These are phyloP conservation scores for Stercorarius parasiticus DNA, from an alignment of 2,113 vertebrate species.

Conservation along the genomic window DNA sequence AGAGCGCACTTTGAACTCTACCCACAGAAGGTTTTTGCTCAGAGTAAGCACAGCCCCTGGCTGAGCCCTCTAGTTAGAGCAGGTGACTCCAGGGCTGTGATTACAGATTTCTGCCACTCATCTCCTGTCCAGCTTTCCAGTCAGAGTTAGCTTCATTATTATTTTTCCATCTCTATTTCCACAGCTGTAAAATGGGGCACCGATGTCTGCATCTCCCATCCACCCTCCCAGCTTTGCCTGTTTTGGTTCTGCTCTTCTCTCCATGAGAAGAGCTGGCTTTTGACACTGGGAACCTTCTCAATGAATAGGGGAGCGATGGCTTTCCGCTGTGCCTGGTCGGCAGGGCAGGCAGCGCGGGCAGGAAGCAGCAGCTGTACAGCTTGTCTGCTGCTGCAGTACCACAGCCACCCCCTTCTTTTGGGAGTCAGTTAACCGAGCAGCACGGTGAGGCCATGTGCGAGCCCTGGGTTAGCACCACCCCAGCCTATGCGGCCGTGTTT, in stretches of 20 bases:
- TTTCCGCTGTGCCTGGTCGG: not conserved
- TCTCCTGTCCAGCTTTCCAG: not conserved
- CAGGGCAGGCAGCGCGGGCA: accelerated
- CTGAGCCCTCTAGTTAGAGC: not conserved
- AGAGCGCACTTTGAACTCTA: not conserved
- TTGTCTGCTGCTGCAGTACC: not conserved
- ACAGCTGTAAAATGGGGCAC: not conserved
- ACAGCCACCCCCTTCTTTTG: not conserved
- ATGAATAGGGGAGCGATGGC: accelerated
- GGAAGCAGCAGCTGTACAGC: not conserved
- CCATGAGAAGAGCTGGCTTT: not conserved
- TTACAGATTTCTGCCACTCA: not conserved
- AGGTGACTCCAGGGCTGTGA: not conserved
- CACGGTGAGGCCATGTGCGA: accelerated
- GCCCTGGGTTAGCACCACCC: not conserved
- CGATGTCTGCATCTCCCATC: not conserved
- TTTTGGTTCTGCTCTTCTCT: not conserved
- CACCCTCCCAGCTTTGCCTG: not conserved
- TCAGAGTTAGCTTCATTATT: not conserved
- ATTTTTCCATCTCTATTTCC: not conserved
- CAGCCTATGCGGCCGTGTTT: not conserved
- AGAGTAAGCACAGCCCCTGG: not conserved
- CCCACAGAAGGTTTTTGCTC: not conserved
- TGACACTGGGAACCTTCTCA: not conserved
- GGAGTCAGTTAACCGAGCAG: not conserved